These are phyloP conservation scores for Polymixis flavicincta DNA, from an alignment of 2,888 invertebrate genomes.

Conservation along the genomic window DNA sequence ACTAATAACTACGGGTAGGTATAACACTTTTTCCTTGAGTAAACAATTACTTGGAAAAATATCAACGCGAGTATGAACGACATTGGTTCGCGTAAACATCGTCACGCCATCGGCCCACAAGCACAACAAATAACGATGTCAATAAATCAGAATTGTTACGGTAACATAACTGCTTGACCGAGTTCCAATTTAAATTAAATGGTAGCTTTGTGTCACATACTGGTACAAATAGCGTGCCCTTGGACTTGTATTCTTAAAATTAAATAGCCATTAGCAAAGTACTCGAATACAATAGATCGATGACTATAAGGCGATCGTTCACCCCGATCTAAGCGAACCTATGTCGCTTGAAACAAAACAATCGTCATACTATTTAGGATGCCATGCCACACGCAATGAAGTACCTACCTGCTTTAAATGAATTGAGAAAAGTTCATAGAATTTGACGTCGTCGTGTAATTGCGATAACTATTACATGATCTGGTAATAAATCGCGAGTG, in stretches of 20 bases:
- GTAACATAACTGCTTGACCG: conserved; percentile 36
- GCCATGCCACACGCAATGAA: conserved; percentile 17
- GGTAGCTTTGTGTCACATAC: conserved; percentile 16
- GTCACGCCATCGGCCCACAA: conserved; percentile 28
- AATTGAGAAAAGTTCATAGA: neutral
- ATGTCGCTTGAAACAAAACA: conserved; percentile 24
- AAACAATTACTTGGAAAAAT: conserved; percentile 14
- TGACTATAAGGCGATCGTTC: conserved; percentile 27
- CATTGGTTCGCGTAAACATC: conserved; percentile 18
- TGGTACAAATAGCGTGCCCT: conserved; percentile 39
- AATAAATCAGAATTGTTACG: conserved; percentile 41
- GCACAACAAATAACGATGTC: conserved; percentile 31
- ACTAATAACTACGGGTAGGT: neutral
- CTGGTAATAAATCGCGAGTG: conserved; percentile 20
- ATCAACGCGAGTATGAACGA: conserved; percentile 1
- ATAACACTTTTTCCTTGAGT: neutral
- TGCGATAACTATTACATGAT: conserved; percentile 26
- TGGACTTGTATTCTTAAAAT: conserved; percentile 49
- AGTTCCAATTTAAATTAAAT: conserved; percentile 34
- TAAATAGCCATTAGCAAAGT: conserved; percentile 39
- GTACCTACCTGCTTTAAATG: neutral
- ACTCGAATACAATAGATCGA: conserved; percentile 31
- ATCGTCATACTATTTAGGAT: conserved; percentile 5
- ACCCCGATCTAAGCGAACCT: conserved; percentile 34
- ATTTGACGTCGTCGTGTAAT: conserved; percentile 10